Base-by-base conservation (phyloP, 2,888 invertebrate species). In the Strigamia transsilvanica region DNA sequence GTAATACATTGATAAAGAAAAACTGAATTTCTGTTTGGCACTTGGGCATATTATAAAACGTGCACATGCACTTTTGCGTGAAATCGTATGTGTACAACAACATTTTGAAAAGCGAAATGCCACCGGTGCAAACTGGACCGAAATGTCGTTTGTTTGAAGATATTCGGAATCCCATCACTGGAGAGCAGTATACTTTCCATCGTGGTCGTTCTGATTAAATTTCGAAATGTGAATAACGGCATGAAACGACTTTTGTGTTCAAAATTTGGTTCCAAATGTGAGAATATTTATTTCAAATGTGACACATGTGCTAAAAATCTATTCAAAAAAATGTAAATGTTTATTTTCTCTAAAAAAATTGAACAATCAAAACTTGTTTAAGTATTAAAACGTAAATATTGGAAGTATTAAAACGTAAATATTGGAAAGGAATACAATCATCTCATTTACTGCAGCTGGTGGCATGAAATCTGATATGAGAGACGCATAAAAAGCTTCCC, bases 171-270 rank as follows among this genome's bases (percentile, higher is more conserved):
- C 79, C 79, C 2, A 79, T 79, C 13, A 79, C 79, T n/a, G 79
- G 79, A 2, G 79, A 79, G 23, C 38, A 79, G 79, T 73, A 73
- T 13, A 73, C 73, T 13, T 73, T 73, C 15, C 73, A 73, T 73
- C 73, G 73, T 15, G 23, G 73, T 27, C 73, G 56, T 18, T 4
- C 56, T 56, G 9, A 3, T 15, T 38, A 38, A 38, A 6, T 0
- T 38, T 9, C 6, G 38, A 38, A 38, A 38, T 27, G 18, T 18
- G n/a, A 56, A 21, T 21, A 18, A 56, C 18, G 56, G 56, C 56
- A 9, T n/a, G n/a, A 56, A 2, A 18, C 18, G 56, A 56, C 56
- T 18, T 56, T 56, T 56, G 15, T 18, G 9, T n/a, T 18, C 21
- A 5, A 56, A 56, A 9, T 38, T 38, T 38, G 38, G 38, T 38